A percentile compares a stretch with the other conserved stretches of the same genome.
Conservation (phyloP, 2,797 vertebrate species). For the Alectoris magna region DNA sequence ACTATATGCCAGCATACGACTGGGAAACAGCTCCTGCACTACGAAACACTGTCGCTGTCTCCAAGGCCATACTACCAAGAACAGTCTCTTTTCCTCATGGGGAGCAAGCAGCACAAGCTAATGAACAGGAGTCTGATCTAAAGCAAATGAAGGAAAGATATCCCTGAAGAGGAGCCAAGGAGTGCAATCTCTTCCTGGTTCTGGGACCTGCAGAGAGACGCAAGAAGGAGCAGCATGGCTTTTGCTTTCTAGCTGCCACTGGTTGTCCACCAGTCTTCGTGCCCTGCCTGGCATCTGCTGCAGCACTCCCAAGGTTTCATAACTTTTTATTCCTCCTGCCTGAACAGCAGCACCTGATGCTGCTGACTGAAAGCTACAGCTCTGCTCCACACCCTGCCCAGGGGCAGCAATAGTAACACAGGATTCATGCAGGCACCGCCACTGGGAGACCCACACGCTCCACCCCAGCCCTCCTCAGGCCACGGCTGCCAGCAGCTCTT, state of each 20-base stretch:
- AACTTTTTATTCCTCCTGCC: not conserved
- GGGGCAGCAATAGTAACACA: not conserved
- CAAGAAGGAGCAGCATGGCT: not conserved
- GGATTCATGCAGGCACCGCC: not conserved
- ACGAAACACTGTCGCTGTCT: not conserved
- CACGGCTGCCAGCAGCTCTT: not conserved
- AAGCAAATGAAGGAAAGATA: rapidly evolving
- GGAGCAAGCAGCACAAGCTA: not conserved
- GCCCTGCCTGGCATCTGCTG: slow-evolving; percentile 6
- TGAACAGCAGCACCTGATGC: not conserved
- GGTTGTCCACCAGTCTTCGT: not conserved
- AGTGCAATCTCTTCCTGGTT: rapidly evolving
- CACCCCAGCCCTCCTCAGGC: not conserved
- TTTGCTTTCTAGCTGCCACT: not conserved
- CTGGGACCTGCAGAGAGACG: not conserved
- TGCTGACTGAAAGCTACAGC: not conserved
- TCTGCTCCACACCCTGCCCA: slow-evolving; percentile 3
- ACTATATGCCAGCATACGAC: not conserved
- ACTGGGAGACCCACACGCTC: not conserved
- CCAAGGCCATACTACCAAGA: not conserved
- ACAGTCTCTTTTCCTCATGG: not conserved
- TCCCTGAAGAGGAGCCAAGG: not conserved
- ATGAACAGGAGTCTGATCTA: not conserved
- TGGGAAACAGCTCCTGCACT: not conserved
- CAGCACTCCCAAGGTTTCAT: not conserved